Base-by-base conservation (phyloP, 1,140 invertebrate species). In the Caerostris extrusa region DNA sequence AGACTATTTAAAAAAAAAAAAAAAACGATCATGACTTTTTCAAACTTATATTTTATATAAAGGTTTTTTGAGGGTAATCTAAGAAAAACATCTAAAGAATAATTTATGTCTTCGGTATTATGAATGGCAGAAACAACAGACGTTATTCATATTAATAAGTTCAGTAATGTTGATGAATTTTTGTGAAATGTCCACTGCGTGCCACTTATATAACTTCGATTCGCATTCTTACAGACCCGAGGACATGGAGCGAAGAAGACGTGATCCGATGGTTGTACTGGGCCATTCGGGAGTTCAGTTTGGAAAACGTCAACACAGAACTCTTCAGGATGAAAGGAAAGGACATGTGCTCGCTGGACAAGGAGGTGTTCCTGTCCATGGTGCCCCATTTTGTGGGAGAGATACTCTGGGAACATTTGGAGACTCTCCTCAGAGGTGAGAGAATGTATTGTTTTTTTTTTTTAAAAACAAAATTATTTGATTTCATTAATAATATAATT, bases 341-440 rank as follows among this genome's bases (percentile, higher is more conserved):
- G 95, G 98, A 99, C 96, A 98, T 99, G 96, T 98, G 98, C 96
- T 97, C 98, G 93, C 97, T 99, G 97, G 98, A 98, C 92, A 98
- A 98, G 95, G 98, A 99, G 95, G 97, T 98, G 83, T 99, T 99
- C 96, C 96, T 99, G 86, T 97, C 98, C 71, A 96, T 97, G 95
- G 98, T 98, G 82, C 98, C 98, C 4, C 97, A 98, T 82, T 99
- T 98, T 96, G 98, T 98, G 96, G 98, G 98, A 71, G 99, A 99
- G 96, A 99, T 99, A 95, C 97, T 99, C 17, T 99, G 98, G 98
- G 98, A 99, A 96, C 99, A 99, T 96, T 97, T 99, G 95, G 98
- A 99, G 96, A 98, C 98, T 94, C 97, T 99, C 94, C 98, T 99
- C 96, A 99, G 98, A 98, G 98, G 98, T 99, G 97, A 96, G 96